Evolutionary conservation across 2,888 invertebrate species (phyloP).

Genomic region (Synergus japonicus): DNA sequence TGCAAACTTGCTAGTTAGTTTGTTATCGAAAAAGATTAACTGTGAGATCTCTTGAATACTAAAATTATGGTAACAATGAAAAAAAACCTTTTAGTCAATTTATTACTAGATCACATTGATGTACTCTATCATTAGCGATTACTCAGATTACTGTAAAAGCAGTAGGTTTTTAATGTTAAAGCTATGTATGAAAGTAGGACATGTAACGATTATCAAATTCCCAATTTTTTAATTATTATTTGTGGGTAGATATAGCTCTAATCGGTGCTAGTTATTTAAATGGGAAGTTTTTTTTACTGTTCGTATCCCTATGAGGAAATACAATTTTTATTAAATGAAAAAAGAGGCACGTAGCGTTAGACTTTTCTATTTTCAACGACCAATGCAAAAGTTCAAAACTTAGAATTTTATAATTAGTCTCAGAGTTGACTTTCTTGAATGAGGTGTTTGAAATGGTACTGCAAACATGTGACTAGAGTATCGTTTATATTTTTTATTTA

Average conservation of each 20-base stretch:
- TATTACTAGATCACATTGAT: conserved; percentile 29
- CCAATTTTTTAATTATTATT: conserved; percentile 7
- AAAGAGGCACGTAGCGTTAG: conserved; percentile 27
- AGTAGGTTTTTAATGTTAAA: conserved; percentile 10
- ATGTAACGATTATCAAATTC: conserved; percentile 17
- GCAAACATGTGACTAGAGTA: neutral
- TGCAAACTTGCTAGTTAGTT: conserved; percentile 9
- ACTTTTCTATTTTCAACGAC: conserved; percentile 34
- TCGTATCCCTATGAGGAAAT: conserved; percentile 4
- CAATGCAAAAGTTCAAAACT: conserved; percentile 37
- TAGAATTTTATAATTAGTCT: conserved; percentile 16
- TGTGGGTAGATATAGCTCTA: conserved; percentile 6
- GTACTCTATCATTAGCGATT: conserved; percentile 32
- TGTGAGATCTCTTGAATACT: conserved; percentile 21
- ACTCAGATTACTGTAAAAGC: conserved; percentile 1
- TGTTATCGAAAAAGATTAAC: conserved; percentile 21
- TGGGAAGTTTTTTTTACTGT: conserved; percentile 5
- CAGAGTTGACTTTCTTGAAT: neutral
- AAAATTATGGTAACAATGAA: conserved; percentile 33
- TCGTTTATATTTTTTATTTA: neutral
- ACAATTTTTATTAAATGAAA: neutral
- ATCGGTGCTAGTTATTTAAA: conserved; percentile 32
- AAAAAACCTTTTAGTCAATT: conserved; percentile 32
- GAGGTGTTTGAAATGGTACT: neutral
- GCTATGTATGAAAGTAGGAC: conserved; percentile 36